phyloP scores from a whole-genome alignment of 92 coral and sea anemone genomes.

The Actinernus sp. region DNA sequence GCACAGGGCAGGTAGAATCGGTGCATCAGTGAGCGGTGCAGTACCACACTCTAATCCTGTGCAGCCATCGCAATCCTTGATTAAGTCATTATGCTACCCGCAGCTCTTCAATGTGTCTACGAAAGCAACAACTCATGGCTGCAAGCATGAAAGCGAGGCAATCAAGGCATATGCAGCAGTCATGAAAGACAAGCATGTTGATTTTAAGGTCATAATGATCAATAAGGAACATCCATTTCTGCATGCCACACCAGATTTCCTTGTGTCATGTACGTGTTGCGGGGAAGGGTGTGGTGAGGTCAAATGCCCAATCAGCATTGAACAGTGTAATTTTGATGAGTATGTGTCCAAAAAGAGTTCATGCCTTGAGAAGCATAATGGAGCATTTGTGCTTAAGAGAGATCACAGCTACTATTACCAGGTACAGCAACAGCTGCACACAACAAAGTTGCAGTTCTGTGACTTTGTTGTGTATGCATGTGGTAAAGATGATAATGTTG shows the following conservation, averaged over 20 bases:
- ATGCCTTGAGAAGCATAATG: slow-evolving; percentile 35
- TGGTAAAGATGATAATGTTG: slow-evolving; percentile 18
- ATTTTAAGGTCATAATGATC: slow-evolving; percentile 19
- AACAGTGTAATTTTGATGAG: slow-evolving; percentile 20
- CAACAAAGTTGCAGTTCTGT: slow-evolving; percentile 30
- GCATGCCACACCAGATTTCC: too few species aligned
- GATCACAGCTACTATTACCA: slow-evolving; percentile 51
- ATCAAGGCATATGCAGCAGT: slow-evolving; percentile 18
- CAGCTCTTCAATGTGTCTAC: slow-evolving; percentile 19
- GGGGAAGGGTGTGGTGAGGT: too few species aligned
- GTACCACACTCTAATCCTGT: slow-evolving; percentile 69
- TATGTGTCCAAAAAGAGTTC: slow-evolving; percentile 22
- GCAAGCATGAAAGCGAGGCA: slow-evolving; percentile 39
- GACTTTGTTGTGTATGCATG: too few species aligned
- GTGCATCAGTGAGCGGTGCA: slow-evolving; percentile 64
- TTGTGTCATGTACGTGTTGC: too few species aligned
- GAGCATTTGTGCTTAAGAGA: slow-evolving; percentile 19
- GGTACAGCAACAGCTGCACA: too few species aligned
- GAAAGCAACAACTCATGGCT: slow-evolving; percentile 41
- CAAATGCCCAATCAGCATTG: too few species aligned
- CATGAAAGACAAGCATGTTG: slow-evolving; percentile 41
- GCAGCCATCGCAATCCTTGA: slow-evolving; percentile 58
- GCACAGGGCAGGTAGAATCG: slow-evolving; percentile 80
- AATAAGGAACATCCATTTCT: too few species aligned
- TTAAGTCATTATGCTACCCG: slow-evolving; percentile 71